A percentile compares a stretch with the other conserved stretches of the same genome.
Evolutionary conservation across 2,888 invertebrate species (phyloP).

Genomic region (Drosophila fungiperda): DNA sequence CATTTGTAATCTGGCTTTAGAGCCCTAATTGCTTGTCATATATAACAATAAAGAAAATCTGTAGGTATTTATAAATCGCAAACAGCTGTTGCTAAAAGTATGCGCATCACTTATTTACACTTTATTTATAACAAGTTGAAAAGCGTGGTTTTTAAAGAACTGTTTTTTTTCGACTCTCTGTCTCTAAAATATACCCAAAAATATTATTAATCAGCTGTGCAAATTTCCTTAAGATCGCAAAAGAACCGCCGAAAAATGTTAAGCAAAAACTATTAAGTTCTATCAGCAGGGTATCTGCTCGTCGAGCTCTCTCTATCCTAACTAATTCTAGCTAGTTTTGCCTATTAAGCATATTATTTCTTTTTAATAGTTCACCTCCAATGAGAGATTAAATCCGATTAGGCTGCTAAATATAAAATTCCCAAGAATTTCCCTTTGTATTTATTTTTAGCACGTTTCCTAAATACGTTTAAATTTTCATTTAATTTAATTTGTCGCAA

Average conservation of each 20-base stretch:
- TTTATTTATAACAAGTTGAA: no score
- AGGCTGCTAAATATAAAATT: slow-evolving; percentile 5
- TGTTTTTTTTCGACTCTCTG: no score
- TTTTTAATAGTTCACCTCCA: slow-evolving; percentile 2
- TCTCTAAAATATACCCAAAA: background rate
- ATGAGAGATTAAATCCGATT: background rate
- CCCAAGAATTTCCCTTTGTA: slow-evolving; percentile 22
- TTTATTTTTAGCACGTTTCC: slow-evolving; percentile 27
- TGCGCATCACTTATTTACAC: background rate
- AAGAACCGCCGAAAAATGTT: no score
- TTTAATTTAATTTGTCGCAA: slow-evolving; percentile 57
- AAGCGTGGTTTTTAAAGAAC: background rate
- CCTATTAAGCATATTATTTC: background rate
- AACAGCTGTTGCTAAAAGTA: slow-evolving; percentile 42
- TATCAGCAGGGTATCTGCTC: background rate
- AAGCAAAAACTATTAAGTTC: background rate
- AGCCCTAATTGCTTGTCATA: slow-evolving; percentile 48
- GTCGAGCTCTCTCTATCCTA: background rate
- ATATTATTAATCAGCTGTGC: background rate
- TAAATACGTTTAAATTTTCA: slow-evolving; percentile 55
- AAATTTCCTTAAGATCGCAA: no score
- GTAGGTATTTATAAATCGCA: slow-evolving; percentile 40
- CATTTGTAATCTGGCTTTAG: slow-evolving; percentile 59
- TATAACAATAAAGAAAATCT: slow-evolving; percentile 6
- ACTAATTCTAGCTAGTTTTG: background rate